Evolutionary conservation across 2,888 invertebrate genomes (phyloP).

Genomic region (Sylvicola cinctus): DNA sequence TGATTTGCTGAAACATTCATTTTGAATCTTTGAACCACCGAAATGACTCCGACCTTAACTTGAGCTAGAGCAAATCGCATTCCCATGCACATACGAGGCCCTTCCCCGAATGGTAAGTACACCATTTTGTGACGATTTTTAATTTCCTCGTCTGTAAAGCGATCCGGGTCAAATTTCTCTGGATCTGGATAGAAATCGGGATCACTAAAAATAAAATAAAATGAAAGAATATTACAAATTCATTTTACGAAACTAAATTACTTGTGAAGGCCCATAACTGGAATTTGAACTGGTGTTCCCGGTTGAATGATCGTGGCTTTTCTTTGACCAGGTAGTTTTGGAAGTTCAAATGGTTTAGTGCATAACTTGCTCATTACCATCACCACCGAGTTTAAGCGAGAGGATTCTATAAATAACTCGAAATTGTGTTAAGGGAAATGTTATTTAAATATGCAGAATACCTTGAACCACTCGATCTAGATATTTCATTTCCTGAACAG

Average conservation of each 20-base stretch:
- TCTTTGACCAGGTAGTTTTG: no score
- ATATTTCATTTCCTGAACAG: constrained; percentile 24
- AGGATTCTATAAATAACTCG: no score
- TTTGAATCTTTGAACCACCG: constrained; percentile 10
- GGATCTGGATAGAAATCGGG: not conserved
- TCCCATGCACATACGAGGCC: constrained; percentile 3
- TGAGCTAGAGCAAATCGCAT: constrained; percentile 12
- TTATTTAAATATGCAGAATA: constrained; percentile 26
- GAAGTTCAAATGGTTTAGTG: no score
- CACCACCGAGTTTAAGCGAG: no score
- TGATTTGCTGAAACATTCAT: constrained; percentile 12
- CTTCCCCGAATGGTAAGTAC: not conserved
- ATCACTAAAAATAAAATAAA: not conserved
- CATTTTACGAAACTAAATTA: no score
- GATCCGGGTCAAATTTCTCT: no score
- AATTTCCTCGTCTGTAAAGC: not conserved
- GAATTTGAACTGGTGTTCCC: no score
- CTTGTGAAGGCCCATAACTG: no score
- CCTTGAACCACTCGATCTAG: constrained; percentile 24
- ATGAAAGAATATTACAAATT: no score
- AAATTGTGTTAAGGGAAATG: constrained; percentile 11
- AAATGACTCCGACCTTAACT: constrained; percentile 10
- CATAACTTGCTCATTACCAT: no score
- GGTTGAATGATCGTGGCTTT: no score
- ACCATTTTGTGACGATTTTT: not conserved